These are phyloP conservation scores for Oryctolagus cuniculus DNA, from an alignment of 2,113 vertebrate genomes.

Conservation along the genomic window DNA sequence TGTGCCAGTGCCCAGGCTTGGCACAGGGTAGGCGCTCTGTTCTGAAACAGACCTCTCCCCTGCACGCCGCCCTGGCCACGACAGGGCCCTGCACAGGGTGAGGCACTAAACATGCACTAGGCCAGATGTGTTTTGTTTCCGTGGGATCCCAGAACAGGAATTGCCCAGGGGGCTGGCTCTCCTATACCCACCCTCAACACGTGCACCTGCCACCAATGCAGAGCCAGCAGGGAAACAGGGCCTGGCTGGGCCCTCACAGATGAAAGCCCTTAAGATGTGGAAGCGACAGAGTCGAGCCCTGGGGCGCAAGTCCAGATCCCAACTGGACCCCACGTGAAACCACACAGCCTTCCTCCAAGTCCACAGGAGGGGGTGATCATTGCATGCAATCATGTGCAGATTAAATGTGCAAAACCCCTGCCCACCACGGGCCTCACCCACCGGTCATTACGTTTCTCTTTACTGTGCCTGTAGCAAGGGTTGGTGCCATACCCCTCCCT, in stretches of 20 bases:
- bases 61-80: too few species aligned
- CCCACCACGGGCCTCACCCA: background rate
- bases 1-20: background rate
- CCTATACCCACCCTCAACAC: too few species aligned
- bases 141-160: background rate
- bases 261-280: background rate
- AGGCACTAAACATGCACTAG: too few species aligned
- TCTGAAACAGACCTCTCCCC: background rate
- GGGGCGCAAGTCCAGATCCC: background rate
- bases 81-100: too few species aligned
- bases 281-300: background rate
- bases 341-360: background rate
- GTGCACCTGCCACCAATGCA: fast-evolving
- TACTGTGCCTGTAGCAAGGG: background rate
- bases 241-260: background rate
- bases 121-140: background rate
- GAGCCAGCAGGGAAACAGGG: background rate
- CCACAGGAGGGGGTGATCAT: fast-evolving
- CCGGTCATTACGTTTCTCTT: background rate
- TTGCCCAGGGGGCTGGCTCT: background rate
- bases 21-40: background rate
- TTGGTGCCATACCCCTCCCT: background rate
- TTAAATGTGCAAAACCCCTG: background rate
- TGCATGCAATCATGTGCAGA: background rate
- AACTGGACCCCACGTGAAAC: background rate